phyloP scores from a whole-genome alignment of 2,888 invertebrate species.

The Drosophila meridiana region DNA sequence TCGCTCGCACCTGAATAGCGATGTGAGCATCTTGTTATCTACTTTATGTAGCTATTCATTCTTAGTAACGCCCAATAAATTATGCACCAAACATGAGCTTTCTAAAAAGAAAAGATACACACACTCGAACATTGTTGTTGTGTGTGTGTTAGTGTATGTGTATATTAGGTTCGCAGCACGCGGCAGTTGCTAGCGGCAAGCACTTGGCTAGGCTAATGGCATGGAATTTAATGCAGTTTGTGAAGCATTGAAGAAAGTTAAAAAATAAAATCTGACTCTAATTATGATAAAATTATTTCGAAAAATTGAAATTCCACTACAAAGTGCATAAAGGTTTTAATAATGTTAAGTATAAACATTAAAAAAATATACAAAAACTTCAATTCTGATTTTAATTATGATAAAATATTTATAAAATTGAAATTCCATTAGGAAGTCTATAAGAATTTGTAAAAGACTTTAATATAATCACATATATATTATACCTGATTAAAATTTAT shows the following conservation, averaged over 20 bases:
- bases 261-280: constrained; percentile 7
- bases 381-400: too few relatives aligned
- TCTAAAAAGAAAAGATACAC: constrained; percentile 62
- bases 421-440: too few relatives aligned
- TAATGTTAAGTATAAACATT: neutral
- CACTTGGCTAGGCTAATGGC: constrained; percentile 30
- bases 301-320: constrained; percentile 19
- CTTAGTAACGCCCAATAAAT: constrained; percentile 78
- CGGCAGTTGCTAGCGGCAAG: constrained; percentile 15
- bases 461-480: too few relatives aligned
- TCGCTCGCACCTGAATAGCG: constrained; percentile 20
- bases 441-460: too few relatives aligned
- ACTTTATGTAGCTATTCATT: constrained; percentile 60
- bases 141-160: neutral
- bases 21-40: constrained; percentile 35
- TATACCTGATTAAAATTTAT: too few relatives aligned
- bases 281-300: constrained; percentile 9
- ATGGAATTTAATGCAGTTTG: constrained; percentile 36
- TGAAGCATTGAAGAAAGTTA: constrained; percentile 38
- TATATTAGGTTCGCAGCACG: constrained; percentile 24
- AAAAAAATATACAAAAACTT: neutral
- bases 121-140: neutral
- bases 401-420: too few relatives aligned
- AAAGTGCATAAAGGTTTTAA: neutral
- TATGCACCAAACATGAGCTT: constrained; percentile 69